These are phyloP conservation scores for Terrapene triunguis DNA, from an alignment of 2,113 vertebrate genomes.

Conservation along the genomic window DNA sequence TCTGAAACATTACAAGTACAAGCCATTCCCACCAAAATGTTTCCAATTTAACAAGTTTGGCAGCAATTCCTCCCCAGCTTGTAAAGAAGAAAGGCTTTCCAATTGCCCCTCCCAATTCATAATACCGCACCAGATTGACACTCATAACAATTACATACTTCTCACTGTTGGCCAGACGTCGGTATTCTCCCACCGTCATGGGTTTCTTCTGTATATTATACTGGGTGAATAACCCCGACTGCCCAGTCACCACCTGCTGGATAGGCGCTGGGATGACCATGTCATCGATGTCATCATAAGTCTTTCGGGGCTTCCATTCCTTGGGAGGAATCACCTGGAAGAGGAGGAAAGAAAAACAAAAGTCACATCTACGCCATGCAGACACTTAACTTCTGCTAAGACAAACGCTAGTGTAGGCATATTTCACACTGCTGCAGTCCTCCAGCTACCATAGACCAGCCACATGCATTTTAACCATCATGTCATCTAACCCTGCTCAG, in stretches of 20 bases:
- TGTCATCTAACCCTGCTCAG: not conserved
- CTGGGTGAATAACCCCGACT: slow-evolving; percentile 87
- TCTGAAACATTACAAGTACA: not conserved
- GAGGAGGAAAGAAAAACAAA: rapidly evolving
- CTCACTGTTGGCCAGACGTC: slow-evolving; percentile 85
- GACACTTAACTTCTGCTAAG: not conserved
- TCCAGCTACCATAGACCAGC: not conserved
- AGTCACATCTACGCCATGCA: not conserved
- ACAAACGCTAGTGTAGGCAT: not conserved
- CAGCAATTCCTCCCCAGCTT: not conserved
- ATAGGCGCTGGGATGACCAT: slow-evolving; percentile 88
- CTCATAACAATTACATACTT: slow-evolving; percentile 71
- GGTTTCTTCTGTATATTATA: slow-evolving; percentile 90
- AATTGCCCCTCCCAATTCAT: rapidly evolving
- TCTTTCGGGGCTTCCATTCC: slow-evolving; percentile 84
- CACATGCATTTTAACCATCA: not conserved
- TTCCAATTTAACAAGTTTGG: not conserved
- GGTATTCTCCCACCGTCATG: slow-evolving; percentile 86
- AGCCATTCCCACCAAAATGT: rapidly evolving
- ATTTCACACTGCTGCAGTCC: not conserved
- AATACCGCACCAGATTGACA: rapidly evolving
- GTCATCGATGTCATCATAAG: slow-evolving; percentile 84
- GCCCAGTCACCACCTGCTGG: slow-evolving; percentile 87
- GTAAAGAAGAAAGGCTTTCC: not conserved
- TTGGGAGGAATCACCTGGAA: slow-evolving; percentile 85